These are phyloP conservation scores for Terrapene triunguis DNA, from an alignment of 2,113 vertebrate species.

Conservation along the genomic window DNA sequence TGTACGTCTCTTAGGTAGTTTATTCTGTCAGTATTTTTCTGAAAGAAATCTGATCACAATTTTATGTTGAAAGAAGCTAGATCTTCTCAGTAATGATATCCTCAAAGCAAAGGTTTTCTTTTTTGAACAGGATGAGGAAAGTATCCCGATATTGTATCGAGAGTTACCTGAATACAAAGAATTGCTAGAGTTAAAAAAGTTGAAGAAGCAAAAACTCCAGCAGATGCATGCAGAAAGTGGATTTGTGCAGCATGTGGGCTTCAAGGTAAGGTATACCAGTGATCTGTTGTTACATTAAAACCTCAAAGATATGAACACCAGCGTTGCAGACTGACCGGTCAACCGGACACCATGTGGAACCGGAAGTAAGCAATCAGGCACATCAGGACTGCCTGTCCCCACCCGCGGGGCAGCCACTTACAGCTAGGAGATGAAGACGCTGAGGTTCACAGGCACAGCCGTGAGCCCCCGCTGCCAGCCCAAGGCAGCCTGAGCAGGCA, in stretches of 20 bases:
- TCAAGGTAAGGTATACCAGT: slow-evolving; percentile 86
- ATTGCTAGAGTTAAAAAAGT: slow-evolving; percentile 92
- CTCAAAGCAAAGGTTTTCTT: background rate
- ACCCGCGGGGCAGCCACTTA: no score
- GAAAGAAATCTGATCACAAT: background rate
- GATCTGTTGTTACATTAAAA: background rate
- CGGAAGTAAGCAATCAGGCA: no score
- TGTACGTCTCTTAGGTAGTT: background rate
- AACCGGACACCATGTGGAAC: no score
- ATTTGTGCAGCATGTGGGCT: slow-evolving; percentile 90
- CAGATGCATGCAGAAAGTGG: slow-evolving; percentile 91
- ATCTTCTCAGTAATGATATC: background rate
- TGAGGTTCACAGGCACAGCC: no score
- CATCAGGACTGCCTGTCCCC: no score
- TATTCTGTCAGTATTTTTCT: background rate
- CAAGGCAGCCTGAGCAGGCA: no score
- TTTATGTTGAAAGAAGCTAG: background rate
- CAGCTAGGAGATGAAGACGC: no score
- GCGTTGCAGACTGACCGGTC: no score
- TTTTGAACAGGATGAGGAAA: slow-evolving; percentile 90
- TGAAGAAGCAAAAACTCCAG: slow-evolving; percentile 94
- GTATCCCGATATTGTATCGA: slow-evolving; percentile 88
- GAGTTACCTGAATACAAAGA: slow-evolving; percentile 96
- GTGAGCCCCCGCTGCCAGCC: no score
- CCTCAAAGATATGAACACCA: no score